Evolutionary conservation across 2,888 invertebrate species (phyloP).

Genomic region (Barypeithes pellucidus): DNA sequence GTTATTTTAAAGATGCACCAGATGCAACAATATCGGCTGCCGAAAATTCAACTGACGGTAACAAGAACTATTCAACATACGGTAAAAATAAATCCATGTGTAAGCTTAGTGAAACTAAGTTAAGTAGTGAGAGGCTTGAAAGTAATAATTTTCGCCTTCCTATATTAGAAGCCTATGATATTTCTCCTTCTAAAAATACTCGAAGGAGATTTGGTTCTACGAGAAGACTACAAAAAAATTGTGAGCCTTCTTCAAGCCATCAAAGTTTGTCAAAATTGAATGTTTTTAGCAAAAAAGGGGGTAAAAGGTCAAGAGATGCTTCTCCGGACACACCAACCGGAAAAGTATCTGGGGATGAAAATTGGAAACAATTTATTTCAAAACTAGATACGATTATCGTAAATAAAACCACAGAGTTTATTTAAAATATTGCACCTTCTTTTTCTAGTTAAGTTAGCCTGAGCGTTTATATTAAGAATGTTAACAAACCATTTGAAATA

Average conservation of each 20-base stretch:
- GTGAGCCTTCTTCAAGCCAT: conserved; percentile 2
- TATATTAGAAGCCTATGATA: conserved; percentile 49
- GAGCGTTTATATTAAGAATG: not conserved
- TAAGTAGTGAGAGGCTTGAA: conserved; percentile 38
- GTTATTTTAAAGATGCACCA: not conserved
- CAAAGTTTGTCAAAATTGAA: conserved; percentile 36
- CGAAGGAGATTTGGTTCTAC: conserved; percentile 46
- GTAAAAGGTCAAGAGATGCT: conserved; percentile 20
- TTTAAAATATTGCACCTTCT: conserved; percentile 62
- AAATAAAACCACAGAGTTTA: conserved; percentile 70
- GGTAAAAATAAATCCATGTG: not conserved
- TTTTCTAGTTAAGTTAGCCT: conserved; percentile 14
- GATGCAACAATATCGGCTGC: no score
- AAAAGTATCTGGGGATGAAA: conserved; percentile 63
- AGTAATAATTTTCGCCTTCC: conserved; percentile 46
- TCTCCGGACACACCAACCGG: conserved; percentile 22
- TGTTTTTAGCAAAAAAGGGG: conserved; percentile 32
- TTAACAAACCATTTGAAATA: conserved; percentile 3
- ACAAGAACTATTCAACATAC: not conserved
- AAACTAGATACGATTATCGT: conserved; percentile 72
- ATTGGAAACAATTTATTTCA: conserved; percentile 72
- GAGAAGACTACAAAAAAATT: conserved; percentile 32
- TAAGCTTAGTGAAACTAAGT: conserved; percentile 3
- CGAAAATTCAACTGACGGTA: not conserved
- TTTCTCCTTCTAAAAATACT: conserved; percentile 33